Conservation (phyloP, 2,797 vertebrate genomes). For the Scolopax rusticola region DNA sequence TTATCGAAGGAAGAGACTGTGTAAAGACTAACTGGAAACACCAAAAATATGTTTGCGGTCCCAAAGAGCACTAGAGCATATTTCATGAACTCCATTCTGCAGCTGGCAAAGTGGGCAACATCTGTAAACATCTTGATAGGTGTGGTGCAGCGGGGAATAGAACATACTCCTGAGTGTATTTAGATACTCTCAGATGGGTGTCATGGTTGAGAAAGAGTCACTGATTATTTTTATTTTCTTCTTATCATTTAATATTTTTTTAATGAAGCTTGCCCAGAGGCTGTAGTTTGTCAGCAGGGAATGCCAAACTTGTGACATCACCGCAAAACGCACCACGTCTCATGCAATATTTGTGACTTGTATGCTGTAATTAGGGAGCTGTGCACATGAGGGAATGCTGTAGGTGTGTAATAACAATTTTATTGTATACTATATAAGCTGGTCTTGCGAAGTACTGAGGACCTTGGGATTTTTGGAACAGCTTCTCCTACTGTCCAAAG, state of each 20-base stretch:
- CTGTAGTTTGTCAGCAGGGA: not conserved
- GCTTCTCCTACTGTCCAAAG: not conserved
- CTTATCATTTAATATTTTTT: not conserved
- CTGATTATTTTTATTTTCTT: not conserved
- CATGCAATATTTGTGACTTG: not conserved
- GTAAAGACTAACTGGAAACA: not conserved
- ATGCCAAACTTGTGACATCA: not conserved
- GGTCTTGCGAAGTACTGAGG: not conserved
- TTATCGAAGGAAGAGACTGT: not conserved
- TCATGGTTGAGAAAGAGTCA: not conserved
- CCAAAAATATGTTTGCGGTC: not conserved
- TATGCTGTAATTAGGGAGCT: not conserved
- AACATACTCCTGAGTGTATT: not conserved
- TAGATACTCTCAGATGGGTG: not conserved
- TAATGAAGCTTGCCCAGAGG: not conserved
- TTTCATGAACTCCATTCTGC: not conserved
- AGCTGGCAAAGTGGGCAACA: not conserved
- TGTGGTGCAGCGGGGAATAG: not conserved
- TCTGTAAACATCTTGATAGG: not conserved
- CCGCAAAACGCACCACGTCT: accelerated
- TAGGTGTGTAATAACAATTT: not conserved
- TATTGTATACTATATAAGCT: not conserved
- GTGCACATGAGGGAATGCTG: not conserved
- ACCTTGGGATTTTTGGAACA: conserved; percentile 13
- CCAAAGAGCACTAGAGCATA: not conserved